Conservation (phyloP, 1,140 invertebrate species). For the Pseudoatta argentina region DNA sequence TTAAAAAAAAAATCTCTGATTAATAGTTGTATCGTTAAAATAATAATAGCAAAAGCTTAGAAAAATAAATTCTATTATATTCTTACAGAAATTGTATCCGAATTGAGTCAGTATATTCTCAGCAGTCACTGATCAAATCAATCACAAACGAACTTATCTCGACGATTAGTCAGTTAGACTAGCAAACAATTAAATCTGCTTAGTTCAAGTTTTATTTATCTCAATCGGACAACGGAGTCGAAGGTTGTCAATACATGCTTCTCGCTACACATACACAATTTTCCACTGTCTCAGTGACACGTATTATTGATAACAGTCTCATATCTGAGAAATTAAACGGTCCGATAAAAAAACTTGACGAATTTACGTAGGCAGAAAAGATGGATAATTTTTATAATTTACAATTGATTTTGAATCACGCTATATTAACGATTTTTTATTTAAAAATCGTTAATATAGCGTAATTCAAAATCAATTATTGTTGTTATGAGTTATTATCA, state of each 20-base stretch:
- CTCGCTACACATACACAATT: not conserved
- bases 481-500: no score
- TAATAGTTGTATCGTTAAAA: not conserved
- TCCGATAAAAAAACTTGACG: not conserved
- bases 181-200: not conserved
- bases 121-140: not conserved
- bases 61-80: not conserved
- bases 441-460: not conserved
- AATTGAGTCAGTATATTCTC: not conserved
- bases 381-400: constrained; percentile 6
- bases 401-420: not conserved
- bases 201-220: constrained; percentile 45
- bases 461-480: no score
- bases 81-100: not conserved
- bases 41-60: not conserved
- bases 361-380: not conserved
- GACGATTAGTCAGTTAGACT: constrained; percentile 15
- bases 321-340: not conserved
- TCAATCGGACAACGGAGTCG: not conserved
- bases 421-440: not conserved
- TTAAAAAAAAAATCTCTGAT: not conserved
- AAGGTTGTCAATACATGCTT: not conserved
- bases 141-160: not conserved
- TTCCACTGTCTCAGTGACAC: not conserved
- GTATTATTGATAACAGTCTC: constrained; percentile 13